phyloP scores from a whole-genome alignment of 2,113 vertebrate genomes.

The Halcyon malimbica region DNA sequence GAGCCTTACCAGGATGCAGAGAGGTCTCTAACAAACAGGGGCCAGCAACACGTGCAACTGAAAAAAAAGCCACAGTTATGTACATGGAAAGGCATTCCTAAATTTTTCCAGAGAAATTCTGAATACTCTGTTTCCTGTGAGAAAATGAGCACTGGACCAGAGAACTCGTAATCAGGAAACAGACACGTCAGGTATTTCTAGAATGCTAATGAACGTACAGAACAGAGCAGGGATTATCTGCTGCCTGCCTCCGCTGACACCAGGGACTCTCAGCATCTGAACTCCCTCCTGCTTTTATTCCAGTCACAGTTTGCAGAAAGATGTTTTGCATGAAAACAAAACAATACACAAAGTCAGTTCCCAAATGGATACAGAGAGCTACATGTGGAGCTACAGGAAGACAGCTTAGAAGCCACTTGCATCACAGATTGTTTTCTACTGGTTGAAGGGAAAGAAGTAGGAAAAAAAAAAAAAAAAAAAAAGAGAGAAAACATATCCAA shows the following conservation, averaged over 20 bases:
- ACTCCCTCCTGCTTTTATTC: constrained; percentile 38
- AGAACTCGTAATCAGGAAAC: constrained; percentile 44
- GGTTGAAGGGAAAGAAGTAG: background rate
- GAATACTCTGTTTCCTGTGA: constrained; percentile 28
- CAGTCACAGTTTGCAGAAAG: constrained; percentile 30
- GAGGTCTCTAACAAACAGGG: background rate
- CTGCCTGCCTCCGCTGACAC: constrained; percentile 18
- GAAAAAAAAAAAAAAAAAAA: background rate
- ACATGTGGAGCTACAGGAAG: constrained; percentile 27
- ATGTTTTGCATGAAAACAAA: constrained; percentile 22
- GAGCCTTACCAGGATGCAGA: background rate
- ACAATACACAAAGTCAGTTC: constrained; percentile 10
- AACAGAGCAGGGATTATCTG: constrained; percentile 37
- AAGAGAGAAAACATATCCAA: constrained; percentile 30
- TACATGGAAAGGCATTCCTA: background rate
- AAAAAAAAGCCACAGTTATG: background rate
- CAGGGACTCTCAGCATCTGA: constrained; percentile 12
- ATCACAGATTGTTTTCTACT: constrained; percentile 29
- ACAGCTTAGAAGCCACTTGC: constrained; percentile 24
- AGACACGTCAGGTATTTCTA: constrained; percentile 46
- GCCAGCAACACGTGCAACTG: background rate
- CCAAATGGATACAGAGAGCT: background rate
- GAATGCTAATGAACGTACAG: constrained; percentile 47
- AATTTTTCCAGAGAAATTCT: constrained; percentile 37
- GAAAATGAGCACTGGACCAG: constrained; percentile 24